Evolutionary conservation across 2,797 vertebrate genomes (phyloP).

Genomic region (Geotrypetes seraphini): DNA sequence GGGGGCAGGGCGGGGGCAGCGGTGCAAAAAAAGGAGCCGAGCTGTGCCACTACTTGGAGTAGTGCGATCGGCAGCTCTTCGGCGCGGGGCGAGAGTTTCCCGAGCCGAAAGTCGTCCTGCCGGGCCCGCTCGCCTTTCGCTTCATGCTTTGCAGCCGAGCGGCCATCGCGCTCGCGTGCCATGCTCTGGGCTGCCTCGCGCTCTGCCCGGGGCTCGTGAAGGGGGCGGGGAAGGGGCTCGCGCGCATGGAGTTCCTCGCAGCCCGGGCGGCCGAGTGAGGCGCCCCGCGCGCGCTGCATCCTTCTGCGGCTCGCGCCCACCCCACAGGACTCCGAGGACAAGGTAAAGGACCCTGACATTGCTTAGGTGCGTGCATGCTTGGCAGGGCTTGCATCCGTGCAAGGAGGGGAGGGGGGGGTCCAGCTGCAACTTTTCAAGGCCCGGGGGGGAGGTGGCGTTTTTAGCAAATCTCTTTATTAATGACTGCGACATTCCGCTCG

Average conservation of each 20-base stretch:
- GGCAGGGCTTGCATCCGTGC: no score
- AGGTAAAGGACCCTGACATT: no score
- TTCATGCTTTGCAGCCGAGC: slow-evolving; percentile 38
- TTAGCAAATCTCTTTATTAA: slow-evolving; percentile 49
- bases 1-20: not conserved
- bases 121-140: no score
- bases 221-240: slow-evolving; percentile 8
- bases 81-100: slow-evolving; percentile 25
- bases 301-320: no score
- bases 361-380: no score
- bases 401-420: no score
- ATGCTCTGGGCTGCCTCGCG: no score
- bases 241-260: slow-evolving; percentile 55
- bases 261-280: no score
- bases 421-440: slow-evolving; percentile 53
- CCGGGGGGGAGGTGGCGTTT: slow-evolving; percentile 6
- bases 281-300: no score
- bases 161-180: slow-evolving; percentile 53
- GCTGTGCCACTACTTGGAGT: slow-evolving; percentile 59
- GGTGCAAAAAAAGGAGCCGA: no score
- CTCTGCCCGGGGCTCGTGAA: no score
- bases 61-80: slow-evolving; percentile 27
- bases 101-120: slow-evolving; percentile 33
- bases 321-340: no score
- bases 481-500: slow-evolving; percentile 52